These are phyloP conservation scores for Hydrotaea cyrtoneurina DNA, from an alignment of 2,888 invertebrate genomes.

Conservation along the genomic window DNA sequence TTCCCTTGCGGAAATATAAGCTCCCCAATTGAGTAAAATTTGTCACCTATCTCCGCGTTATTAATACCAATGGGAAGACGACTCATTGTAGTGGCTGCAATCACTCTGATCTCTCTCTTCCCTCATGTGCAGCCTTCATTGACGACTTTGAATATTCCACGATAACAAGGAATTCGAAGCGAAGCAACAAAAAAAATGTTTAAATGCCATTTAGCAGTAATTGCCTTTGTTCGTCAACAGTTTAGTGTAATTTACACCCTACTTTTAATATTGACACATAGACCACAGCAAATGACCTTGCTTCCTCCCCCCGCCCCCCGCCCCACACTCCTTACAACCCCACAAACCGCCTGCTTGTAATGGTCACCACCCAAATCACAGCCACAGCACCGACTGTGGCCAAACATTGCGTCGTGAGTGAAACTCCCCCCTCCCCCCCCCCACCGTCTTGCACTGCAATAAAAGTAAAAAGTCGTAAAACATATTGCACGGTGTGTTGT, in stretches of 20 bases:
- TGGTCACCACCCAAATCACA: conserved; percentile 3
- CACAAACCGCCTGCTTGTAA: background rate
- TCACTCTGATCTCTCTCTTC: too few species aligned
- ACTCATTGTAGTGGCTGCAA: too few species aligned
- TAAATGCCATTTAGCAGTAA: conserved; percentile 17
- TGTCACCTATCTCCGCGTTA: too few species aligned
- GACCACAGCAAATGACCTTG: conserved; percentile 4
- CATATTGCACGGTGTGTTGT: background rate
- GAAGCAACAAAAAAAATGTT: background rate
- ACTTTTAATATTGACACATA: background rate
- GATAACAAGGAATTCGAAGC: background rate
- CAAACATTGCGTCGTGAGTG: background rate
- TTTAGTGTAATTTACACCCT: conserved; percentile 2
- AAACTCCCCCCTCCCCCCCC: background rate
- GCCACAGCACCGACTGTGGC: background rate
- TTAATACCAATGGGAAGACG: background rate
- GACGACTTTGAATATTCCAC: conserved; percentile 2
- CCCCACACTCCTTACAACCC: conserved; percentile 2
- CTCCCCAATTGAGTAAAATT: too few species aligned
- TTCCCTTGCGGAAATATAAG: too few species aligned
- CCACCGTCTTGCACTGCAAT: background rate
- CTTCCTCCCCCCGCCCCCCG: too few species aligned
- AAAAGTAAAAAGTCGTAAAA: conserved; percentile 1
- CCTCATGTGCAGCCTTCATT: background rate
- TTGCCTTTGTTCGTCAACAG: conserved; percentile 16